Conservation (phyloP, 2,888 invertebrate species). For the Leptinotarsa peninsularis region DNA sequence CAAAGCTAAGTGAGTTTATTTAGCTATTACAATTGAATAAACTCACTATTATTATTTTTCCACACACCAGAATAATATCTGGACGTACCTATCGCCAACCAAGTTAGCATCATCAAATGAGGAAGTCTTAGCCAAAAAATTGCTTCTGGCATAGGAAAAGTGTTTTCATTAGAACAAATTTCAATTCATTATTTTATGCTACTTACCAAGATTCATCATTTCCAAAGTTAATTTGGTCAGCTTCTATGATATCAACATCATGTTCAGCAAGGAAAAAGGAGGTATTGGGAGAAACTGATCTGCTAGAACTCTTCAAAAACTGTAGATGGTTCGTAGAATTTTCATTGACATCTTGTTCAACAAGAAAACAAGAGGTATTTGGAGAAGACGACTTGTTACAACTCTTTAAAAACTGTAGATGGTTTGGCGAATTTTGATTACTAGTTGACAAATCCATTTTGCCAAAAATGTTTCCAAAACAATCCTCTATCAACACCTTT, state of each 20-base stretch:
- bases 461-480: conserved; percentile 39
- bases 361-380: conserved; percentile 18
- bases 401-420: conserved; percentile 41
- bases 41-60: no score
- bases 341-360: conserved; percentile 46
- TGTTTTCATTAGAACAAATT: background rate
- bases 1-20: no score
- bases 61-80: no score
- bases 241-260: conserved; percentile 67
- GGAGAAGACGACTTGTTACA: conserved; percentile 30
- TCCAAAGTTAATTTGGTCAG: conserved; percentile 70
- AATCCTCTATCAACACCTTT: conserved; percentile 40
- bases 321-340: conserved; percentile 19
- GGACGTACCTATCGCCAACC: no score
- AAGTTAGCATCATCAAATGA: no score
- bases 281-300: conserved; percentile 28
- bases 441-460: conserved; percentile 60
- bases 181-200: background rate
- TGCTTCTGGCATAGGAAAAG: no score
- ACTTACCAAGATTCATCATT: conserved; percentile 74
- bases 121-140: no score
- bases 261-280: conserved; percentile 14
- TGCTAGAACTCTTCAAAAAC: conserved; percentile 36
- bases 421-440: conserved; percentile 53
- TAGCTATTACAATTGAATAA: no score